A percentile compares a stretch with the other conserved stretches of the same genome.
Conservation (phyloP, 2,888 invertebrate species). For the Neria commutata region DNA sequence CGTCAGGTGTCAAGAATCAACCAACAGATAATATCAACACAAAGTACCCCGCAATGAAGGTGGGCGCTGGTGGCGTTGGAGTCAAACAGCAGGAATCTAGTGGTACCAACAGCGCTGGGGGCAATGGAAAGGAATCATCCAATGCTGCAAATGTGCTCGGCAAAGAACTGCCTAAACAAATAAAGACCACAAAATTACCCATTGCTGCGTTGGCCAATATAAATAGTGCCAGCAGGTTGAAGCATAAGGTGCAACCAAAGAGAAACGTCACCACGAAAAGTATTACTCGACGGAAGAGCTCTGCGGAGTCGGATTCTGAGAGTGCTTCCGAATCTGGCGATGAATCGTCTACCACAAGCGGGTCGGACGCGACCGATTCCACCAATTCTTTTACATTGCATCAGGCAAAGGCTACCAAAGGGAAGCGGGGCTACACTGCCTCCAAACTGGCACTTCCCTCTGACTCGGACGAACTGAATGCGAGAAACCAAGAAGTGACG, state of each 20-base stretch:
- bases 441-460: conserved; percentile 16
- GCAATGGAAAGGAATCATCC: too few species aligned
- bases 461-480: conserved; percentile 46
- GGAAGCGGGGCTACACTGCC: conserved; percentile 25
- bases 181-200: too few species aligned
- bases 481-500: conserved; percentile 44
- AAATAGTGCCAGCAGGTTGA: conserved; percentile 19
- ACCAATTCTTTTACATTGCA: conserved; percentile 41
- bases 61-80: conserved; percentile 13
- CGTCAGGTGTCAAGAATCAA: conserved; percentile 43
- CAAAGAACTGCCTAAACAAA: too few species aligned
- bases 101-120: too few species aligned
- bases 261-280: conserved; percentile 32
- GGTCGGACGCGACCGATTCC: conserved; percentile 46
- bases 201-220: conserved; percentile 3
- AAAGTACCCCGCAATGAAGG: conserved; percentile 29
- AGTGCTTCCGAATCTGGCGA: conserved; percentile 40
- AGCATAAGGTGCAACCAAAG: conserved; percentile 51
- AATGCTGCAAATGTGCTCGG: too few species aligned
- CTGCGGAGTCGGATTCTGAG: conserved; percentile 52
- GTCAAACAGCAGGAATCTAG: conserved; percentile 6
- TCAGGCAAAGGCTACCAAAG: conserved; percentile 35
- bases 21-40: conserved; percentile 48
- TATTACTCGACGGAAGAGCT: conserved; percentile 39
- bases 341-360: conserved; percentile 40